These are phyloP conservation scores for Drosophila auraria DNA, from an alignment of 1,140 invertebrate species.

Conservation along the genomic window DNA sequence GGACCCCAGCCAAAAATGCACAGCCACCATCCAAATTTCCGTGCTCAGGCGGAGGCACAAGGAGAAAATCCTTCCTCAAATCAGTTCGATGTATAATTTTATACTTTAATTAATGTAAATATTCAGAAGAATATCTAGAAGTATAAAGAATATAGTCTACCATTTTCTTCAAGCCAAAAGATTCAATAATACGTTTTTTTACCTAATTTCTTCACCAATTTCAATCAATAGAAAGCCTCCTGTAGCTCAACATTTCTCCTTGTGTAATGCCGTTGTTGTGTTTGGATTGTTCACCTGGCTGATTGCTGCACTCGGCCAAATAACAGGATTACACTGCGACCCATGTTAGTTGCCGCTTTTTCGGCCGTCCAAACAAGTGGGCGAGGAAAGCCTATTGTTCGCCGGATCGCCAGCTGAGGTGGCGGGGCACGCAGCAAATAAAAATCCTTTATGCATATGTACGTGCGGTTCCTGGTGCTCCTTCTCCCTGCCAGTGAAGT, in stretches of 20 bases:
- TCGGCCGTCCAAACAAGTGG: constrained; percentile 36
- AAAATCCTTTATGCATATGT: constrained; percentile 65
- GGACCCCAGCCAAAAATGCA: constrained; percentile 37
- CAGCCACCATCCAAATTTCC: constrained; percentile 49
- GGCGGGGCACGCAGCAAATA: constrained; percentile 52
- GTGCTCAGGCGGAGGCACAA: too few species aligned
- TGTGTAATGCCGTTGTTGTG: constrained; percentile 11
- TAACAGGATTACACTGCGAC: constrained; percentile 69
- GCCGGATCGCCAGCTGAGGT: constrained; percentile 16
- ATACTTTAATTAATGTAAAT: too few species aligned
- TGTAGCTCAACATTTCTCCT: neutral
- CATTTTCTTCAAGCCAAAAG: too few species aligned
- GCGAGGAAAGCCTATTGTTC: constrained; percentile 24
- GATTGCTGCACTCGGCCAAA: constrained; percentile 71
- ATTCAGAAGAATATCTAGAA: too few species aligned
- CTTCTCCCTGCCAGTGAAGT: constrained; percentile 19
- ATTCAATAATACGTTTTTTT: too few species aligned
- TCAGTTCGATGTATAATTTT: too few species aligned
- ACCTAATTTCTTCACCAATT: too few species aligned
- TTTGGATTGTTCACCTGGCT: constrained; percentile 57
- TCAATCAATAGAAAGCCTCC: neutral
- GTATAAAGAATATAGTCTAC: too few species aligned
- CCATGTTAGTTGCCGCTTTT: constrained; percentile 45
- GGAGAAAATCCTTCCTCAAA: too few species aligned
- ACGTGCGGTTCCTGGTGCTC: constrained; percentile 41